These are phyloP conservation scores for Cyprinus carpio DNA, from an alignment of 2,113 vertebrate species.

Conservation along the genomic window DNA sequence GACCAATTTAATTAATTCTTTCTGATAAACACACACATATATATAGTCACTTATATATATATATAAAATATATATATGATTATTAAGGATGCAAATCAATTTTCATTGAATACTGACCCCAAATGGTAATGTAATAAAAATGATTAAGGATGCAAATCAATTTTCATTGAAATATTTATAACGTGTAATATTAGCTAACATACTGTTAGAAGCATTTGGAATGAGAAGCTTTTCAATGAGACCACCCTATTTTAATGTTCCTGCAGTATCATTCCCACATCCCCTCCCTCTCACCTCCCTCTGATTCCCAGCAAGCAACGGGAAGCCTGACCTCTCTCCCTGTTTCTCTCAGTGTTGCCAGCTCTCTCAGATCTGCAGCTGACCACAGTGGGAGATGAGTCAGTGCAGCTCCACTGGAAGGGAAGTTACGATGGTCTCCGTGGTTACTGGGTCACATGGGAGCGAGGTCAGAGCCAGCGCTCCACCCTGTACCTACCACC, in stretches of 20 bases:
- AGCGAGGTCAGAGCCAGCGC: slow-evolving; percentile 55
- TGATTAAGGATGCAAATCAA: too few species aligned
- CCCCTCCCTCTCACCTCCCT: not conserved
- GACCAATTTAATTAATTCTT: too few species aligned
- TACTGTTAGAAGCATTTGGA: not conserved
- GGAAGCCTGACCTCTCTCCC: slow-evolving; percentile 21
- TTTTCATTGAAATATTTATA: too few species aligned
- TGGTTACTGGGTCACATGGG: slow-evolving; percentile 85
- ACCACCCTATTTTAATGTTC: not conserved
- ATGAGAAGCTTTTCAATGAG: not conserved
- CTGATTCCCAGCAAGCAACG: slow-evolving; percentile 3
- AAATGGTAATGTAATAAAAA: too few species aligned
- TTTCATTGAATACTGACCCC: too few species aligned
- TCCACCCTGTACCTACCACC: slow-evolving; percentile 71
- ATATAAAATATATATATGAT: too few species aligned
- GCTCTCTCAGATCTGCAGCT: slow-evolving; percentile 76
- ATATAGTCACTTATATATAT: too few species aligned
- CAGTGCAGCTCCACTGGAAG: slow-evolving; percentile 82
- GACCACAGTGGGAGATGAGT: slow-evolving; percentile 71
- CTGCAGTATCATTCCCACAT: slow-evolving; percentile 6
- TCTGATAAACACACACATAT: too few species aligned
- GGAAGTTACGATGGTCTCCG: slow-evolving; percentile 64
- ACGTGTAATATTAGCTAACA: too few species aligned
- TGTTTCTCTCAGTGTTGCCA: slow-evolving; percentile 64
- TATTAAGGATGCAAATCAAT: too few species aligned